Conservation (phyloP, 2,113 vertebrate species). For the Oreochromis aureus region DNA sequence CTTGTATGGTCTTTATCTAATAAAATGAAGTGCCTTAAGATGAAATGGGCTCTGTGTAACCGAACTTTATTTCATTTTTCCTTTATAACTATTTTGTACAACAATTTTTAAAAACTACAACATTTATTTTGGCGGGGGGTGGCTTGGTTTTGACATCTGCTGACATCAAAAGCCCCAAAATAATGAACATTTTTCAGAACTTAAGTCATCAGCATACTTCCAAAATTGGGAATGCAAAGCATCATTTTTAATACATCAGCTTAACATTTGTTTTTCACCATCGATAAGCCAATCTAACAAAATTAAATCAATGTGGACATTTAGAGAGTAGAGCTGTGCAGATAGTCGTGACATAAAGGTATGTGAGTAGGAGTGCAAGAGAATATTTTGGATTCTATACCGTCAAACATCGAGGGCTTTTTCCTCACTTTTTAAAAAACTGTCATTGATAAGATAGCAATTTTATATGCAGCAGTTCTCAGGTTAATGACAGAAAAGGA, state of each 20-base stretch:
- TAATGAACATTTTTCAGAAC: background rate
- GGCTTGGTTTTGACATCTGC: background rate
- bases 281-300: background rate
- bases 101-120: background rate
- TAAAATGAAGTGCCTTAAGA: background rate
- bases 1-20: background rate
- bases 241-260: background rate
- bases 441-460: background rate
- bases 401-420: background rate
- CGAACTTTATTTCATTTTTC: background rate
- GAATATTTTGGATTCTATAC: background rate
- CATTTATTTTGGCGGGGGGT: fast-evolving
- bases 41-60: background rate
- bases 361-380: background rate
- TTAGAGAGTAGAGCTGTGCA: no score
- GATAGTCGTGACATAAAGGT: background rate
- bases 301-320: no score
- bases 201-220: fast-evolving
- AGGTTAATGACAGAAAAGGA: background rate
- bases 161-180: background rate
- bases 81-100: background rate
- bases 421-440: background rate
- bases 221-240: background rate
- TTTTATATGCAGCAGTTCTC: background rate
- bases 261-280: background rate